Base-by-base conservation (phyloP, 2,113 vertebrate genomes). In the Onychostoma macrolepis region DNA sequence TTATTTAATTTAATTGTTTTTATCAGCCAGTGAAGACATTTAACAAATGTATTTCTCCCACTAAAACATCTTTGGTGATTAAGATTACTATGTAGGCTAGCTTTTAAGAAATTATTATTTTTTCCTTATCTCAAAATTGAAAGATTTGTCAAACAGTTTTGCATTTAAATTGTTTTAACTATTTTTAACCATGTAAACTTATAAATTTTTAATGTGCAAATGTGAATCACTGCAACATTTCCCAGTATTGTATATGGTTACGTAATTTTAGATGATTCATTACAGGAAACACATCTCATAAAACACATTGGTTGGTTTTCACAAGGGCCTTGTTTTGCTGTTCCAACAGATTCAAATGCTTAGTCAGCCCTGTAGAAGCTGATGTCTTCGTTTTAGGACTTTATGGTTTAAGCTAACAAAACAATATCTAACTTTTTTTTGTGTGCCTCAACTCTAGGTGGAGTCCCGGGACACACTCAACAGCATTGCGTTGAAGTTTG, bases 401-500 rank as follows among this genome's bases (percentile, higher is more conserved):
- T 81, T 21, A 30, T 13, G 26, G 0, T 53, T 65, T 81, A 45
- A 65, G 61, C 58, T 41, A 28, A 9, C 9, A 4, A 81, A 65
- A 80, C 10, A n/a, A 80, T 38, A 63, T 63, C 24, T 81, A 81
- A 45, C 4, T 41, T 92, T 83, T 92, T 75, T 89, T 83, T 92
- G 72, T 82, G 21, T 77, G 56, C 56, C 21, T 67, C n/a, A 94
- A 93, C 86, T 96, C 91, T 95, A 99, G 98, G 98, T 99, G 95
- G 98, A 99, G 94, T 96, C 97, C n/a, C 96, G 96, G 93, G 98
- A 99, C 94, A 98, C 98, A 78, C 95, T 99, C 95, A 99, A 99
- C 96, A 99, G 96, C 95, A 99, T 99, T 94, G 95, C 98, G n/a
- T 94, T 99, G 95, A 99, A 99, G 95, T 99, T 99, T 94, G 98